A percentile compares a stretch with the other conserved stretches of the same genome.
These are phyloP conservation scores for Habropoda laboriosa DNA, from an alignment of 1,140 invertebrate species.

Conservation along the genomic window DNA sequence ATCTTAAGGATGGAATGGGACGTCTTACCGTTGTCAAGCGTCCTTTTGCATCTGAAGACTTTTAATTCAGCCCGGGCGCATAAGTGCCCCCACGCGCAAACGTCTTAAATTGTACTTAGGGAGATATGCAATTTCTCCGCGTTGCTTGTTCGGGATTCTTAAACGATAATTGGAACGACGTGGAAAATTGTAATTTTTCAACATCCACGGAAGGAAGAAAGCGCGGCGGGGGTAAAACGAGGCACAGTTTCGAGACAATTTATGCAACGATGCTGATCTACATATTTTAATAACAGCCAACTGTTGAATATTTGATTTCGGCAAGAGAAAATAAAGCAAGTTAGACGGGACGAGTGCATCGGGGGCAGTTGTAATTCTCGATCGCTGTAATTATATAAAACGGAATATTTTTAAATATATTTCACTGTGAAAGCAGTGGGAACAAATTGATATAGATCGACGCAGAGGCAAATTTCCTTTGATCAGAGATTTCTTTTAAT, in stretches of 20 bases:
- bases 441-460: too few species aligned
- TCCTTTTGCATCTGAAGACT: conserved; percentile 2
- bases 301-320: conserved; percentile 20
- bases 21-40: neutral
- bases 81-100: neutral
- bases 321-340: neutral
- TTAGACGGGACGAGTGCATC: neutral
- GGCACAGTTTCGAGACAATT: neutral
- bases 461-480: neutral
- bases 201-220: neutral
- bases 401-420: neutral
- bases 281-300: conserved; percentile 6
- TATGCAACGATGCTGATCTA: neutral
- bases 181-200: neutral
- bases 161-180: conserved; percentile 15
- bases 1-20: neutral
- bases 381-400: neutral
- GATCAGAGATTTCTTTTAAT: neutral
- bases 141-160: neutral
- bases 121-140: neutral
- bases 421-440: neutral
- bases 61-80: neutral
- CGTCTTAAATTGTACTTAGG: neutral
- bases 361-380: neutral
- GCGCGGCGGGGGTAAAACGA: neutral